These are phyloP conservation scores for Pipa parva DNA, from an alignment of 2,113 vertebrate species.

Conservation along the genomic window DNA sequence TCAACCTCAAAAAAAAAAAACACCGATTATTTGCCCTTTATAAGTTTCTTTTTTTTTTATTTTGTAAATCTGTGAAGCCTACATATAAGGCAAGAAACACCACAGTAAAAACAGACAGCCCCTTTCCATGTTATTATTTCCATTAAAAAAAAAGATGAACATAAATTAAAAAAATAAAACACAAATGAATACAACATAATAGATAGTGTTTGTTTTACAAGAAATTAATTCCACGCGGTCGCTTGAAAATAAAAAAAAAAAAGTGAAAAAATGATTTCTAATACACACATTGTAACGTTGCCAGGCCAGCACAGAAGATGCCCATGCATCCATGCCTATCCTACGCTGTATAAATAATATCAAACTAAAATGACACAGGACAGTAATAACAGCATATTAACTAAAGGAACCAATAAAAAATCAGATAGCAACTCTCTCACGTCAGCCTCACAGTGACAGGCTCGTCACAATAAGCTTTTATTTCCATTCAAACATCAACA, in stretches of 20 bases:
- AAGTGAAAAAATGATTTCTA: conserved; percentile 62
- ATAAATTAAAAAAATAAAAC: conserved; percentile 45
- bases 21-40: conserved; percentile 41
- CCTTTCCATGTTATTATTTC: conserved; percentile 21
- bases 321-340: conserved; percentile 57
- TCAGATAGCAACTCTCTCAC: conserved; percentile 51
- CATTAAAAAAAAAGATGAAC: conserved; percentile 37
- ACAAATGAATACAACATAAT: conserved; percentile 49
- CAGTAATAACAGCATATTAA: conserved; percentile 53
- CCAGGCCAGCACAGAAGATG: conserved; percentile 51
- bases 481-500: conserved; percentile 25
- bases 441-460: conserved; percentile 56
- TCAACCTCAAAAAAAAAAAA: conserved; percentile 20
- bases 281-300: conserved; percentile 50
- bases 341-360: conserved; percentile 51
- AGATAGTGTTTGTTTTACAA: conserved; percentile 56
- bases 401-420: conserved; percentile 38
- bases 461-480: conserved; percentile 28
- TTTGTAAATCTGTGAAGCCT: conserved; percentile 57
- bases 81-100: conserved; percentile 52
- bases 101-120: conserved; percentile 46
- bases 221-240: conserved; percentile 55
- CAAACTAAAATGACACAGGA: conserved; percentile 54
- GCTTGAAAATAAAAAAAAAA: conserved; percentile 61
- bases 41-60: conserved; percentile 51